Base-by-base conservation (phyloP, 2,113 vertebrate genomes). In the Epinephelus moara region DNA sequence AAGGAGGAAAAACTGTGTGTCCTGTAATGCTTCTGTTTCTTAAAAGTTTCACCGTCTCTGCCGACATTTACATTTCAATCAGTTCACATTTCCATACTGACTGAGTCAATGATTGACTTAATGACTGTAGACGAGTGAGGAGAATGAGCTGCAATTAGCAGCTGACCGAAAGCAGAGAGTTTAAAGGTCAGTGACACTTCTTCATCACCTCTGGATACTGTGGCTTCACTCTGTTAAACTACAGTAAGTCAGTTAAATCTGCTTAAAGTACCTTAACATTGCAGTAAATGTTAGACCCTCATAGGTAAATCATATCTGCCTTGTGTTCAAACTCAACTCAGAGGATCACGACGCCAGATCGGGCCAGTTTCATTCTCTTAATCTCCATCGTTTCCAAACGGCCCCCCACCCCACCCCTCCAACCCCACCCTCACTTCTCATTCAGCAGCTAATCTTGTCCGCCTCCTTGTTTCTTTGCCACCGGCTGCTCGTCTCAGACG, bases 401-500 rank as follows among this genome's bases (percentile, higher is more conserved):
- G 8, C 30, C n/a, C 21, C 42, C 42, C 25, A 19, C 21, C 49
- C 42, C 25, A 14, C 57, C 18, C 18, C 3, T 21, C 25, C 21
- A 0, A 37, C 62, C 8, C 76, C 71, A 76, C 67, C 79, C 56
- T 50, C 67, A 55, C 52, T 25, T 68, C 62, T 60, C 77, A 53
- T 84, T 80, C 61, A 67, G 57, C 61, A 55, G 59, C 83, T 88
- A 88, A 90, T 87, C 78, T 85, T 19, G 30, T 80, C 87, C 72
- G 33, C 82, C 78, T 82, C 69, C 82, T 77, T 63, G 70, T 80
- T 84, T 81, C 75, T 75, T 80, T 55, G 67, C 80, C 72, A 62
- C 82, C 64, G 77, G 79, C 92, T 82, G 91, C 87, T 89, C 52
- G 71, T 87, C 84, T 88, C 86, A 91, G 84, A 93, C 72, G 33